Conservation (phyloP, 1,140 invertebrate species). For the Euglossa dilemma region DNA sequence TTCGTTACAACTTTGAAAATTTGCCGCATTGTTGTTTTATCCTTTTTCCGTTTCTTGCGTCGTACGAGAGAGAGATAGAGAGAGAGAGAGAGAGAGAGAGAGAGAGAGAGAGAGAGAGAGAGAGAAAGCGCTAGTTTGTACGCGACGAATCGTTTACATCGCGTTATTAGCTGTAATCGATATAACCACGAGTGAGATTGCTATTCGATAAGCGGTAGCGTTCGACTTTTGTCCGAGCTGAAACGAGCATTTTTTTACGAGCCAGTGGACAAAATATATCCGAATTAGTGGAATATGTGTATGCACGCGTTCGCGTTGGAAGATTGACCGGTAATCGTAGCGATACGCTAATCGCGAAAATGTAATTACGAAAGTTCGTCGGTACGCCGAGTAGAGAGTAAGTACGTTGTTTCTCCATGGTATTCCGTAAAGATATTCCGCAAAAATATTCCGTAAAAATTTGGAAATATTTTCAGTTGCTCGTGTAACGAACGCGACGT, state of each 20-base stretch:
- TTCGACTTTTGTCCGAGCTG: neutral
- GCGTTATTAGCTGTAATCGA: neutral
- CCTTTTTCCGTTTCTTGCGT: slow-evolving; percentile 10
- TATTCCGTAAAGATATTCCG: neutral
- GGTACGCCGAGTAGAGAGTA: neutral
- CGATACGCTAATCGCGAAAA: neutral
- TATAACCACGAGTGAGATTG: neutral
- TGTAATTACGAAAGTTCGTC: neutral
- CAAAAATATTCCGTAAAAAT: neutral
- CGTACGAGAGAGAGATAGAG: neutral
- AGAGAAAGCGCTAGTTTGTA: neutral
- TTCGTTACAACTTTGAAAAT: slow-evolving; percentile 9
- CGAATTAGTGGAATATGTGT: slow-evolving; percentile 10
- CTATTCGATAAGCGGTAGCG: neutral
- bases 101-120: no score
- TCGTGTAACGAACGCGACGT: neutral
- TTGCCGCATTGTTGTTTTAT: slow-evolving; percentile 27
- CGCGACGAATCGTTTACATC: neutral
- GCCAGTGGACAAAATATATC: slow-evolving; percentile 1
- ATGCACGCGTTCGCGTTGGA: neutral
- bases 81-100: no score
- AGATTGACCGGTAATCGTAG: slow-evolving; percentile 5
- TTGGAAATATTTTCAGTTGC: slow-evolving; percentile 17
- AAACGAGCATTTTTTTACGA: slow-evolving; percentile 3
- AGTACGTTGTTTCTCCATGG: neutral